These are phyloP conservation scores for Rhingia rostrata DNA, from an alignment of 2,888 invertebrate species.

Conservation along the genomic window DNA sequence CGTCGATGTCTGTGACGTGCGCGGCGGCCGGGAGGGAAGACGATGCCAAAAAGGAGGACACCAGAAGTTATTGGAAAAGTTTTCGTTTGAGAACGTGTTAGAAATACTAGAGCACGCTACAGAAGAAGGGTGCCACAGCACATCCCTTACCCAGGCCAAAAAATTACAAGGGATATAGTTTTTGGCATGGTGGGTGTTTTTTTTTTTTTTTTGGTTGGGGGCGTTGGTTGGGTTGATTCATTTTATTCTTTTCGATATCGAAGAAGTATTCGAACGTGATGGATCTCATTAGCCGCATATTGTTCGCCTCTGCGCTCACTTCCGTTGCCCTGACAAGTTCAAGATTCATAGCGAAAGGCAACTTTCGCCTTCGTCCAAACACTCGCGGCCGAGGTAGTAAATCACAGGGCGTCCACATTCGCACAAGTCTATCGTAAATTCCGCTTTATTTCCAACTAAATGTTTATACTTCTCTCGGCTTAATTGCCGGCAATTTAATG, in stretches of 20 bases:
- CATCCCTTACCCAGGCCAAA: slow-evolving; percentile 26
- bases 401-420: slow-evolving; percentile 70
- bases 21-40: slow-evolving; percentile 1
- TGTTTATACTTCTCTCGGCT: slow-evolving; percentile 73
- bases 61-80: slow-evolving; percentile 74
- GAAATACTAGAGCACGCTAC: slow-evolving; percentile 62
- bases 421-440: slow-evolving; percentile 70
- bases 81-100: slow-evolving; percentile 73
- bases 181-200: background rate
- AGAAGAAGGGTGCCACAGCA: slow-evolving; percentile 8
- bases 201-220: background rate
- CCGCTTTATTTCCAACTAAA: slow-evolving; percentile 74
- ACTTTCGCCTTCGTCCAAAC: slow-evolving; percentile 34
- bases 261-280: slow-evolving; percentile 50
- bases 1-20: slow-evolving; percentile 33
- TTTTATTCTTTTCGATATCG: slow-evolving; percentile 38
- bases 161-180: slow-evolving; percentile 27
- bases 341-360: slow-evolving; percentile 48
- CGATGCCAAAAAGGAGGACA: slow-evolving; percentile 67
- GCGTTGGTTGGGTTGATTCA: slow-evolving; percentile 5
- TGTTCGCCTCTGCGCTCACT: slow-evolving; percentile 51
- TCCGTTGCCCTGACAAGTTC: slow-evolving; percentile 65
- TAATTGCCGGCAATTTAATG: slow-evolving; percentile 74
- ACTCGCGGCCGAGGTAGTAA: slow-evolving; percentile 34
- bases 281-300: slow-evolving; percentile 66